Percentiles rank a stretch among this genome's conserved stretches.
Conservation (phyloP, 2,888 invertebrate genomes). For the Caprella mutica region DNA sequence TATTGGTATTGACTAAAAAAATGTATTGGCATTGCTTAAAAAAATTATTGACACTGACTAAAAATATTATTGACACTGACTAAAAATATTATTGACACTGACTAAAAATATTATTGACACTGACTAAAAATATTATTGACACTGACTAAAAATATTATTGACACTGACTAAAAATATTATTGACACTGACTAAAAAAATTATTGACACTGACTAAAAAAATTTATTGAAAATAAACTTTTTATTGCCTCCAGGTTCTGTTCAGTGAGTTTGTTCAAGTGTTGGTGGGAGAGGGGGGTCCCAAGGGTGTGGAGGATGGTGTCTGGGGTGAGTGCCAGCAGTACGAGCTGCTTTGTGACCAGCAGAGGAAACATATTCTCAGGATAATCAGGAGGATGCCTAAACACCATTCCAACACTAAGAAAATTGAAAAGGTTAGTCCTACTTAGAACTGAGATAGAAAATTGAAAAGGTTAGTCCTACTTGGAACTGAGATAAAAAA, state of each 20-base stretch:
- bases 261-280: slow-evolving; percentile 27
- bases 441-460: too few relatives aligned
- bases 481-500: too few relatives aligned
- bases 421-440: slow-evolving; percentile 24
- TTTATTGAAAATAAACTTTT: neutral
- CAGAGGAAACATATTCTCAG: slow-evolving; percentile 21
- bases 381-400: slow-evolving; percentile 28
- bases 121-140: too few relatives aligned
- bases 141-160: too few relatives aligned
- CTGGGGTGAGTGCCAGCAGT: slow-evolving; percentile 33
- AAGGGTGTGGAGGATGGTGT: slow-evolving; percentile 20
- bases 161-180: too few relatives aligned
- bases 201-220: neutral
- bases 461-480: too few relatives aligned
- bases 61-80: too few relatives aligned
- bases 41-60: too few relatives aligned
- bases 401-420: slow-evolving; percentile 19
- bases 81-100: neutral
- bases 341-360: slow-evolving; percentile 18
- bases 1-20: too few relatives aligned
- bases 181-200: neutral
- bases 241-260: slow-evolving; percentile 23
- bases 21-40: too few relatives aligned
- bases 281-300: slow-evolving; percentile 17
- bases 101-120: neutral